These are phyloP conservation scores for Eueremaeus valkanovi DNA, from an alignment of 2,888 invertebrate species.

Conservation along the genomic window DNA sequence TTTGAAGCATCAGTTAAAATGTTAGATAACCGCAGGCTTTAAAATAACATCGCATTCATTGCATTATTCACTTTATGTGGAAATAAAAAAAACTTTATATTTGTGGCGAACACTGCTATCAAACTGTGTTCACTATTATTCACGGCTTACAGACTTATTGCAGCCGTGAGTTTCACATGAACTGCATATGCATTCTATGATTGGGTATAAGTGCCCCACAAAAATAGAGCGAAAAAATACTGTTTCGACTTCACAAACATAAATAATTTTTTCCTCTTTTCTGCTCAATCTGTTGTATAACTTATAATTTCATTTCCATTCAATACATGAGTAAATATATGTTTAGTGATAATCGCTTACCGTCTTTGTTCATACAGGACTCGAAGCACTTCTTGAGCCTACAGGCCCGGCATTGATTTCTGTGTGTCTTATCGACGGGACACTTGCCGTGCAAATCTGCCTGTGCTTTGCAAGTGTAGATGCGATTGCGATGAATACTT, in stretches of 20 bases:
- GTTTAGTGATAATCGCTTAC: too few species aligned
- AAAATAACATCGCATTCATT: slow-evolving; percentile 17
- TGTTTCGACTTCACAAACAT: not conserved
- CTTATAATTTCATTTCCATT: too few species aligned
- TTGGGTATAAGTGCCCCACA: not conserved
- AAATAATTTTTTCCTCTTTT: not conserved
- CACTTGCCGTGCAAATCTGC: slow-evolving; percentile 80
- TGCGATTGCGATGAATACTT: slow-evolving; percentile 90
- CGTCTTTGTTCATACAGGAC: slow-evolving; percentile 96
- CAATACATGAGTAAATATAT: too few species aligned
- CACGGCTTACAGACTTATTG: slow-evolving; percentile 31
- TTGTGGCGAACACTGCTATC: not conserved
- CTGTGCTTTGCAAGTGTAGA: slow-evolving; percentile 94
- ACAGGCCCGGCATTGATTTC: slow-evolving; percentile 95
- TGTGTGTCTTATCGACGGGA: slow-evolving; percentile 92
- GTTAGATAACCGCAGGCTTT: slow-evolving; percentile 25
- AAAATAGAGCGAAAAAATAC: slow-evolving; percentile 3
- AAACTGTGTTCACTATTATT: slow-evolving; percentile 16
- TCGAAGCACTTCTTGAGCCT: slow-evolving; percentile 90
- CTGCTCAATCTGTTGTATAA: not conserved
- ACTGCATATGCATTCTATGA: slow-evolving; percentile 18
- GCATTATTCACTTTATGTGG: slow-evolving; percentile 1
- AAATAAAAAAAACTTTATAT: not conserved
- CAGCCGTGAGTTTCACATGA: slow-evolving; percentile 19
- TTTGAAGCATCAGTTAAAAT: not conserved